Conservation (phyloP, 2,113 vertebrate genomes). For the Elephas maximus region DNA sequence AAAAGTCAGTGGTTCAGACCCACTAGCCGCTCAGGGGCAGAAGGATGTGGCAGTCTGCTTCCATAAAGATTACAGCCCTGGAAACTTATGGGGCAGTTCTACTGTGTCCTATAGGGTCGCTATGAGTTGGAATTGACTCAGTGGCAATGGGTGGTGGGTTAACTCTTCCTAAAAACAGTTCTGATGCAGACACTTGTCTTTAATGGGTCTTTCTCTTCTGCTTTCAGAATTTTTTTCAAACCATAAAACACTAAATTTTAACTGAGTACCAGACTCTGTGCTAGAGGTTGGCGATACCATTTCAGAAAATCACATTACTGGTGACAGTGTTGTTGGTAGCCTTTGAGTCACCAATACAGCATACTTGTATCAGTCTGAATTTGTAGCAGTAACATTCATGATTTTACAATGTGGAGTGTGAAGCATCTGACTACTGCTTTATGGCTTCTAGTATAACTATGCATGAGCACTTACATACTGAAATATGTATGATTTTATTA, state of each 20-base stretch:
- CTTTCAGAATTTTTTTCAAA: background rate
- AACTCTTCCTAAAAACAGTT: slow-evolving; percentile 44
- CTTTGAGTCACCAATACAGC: slow-evolving; percentile 17
- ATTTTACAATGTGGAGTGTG: slow-evolving; percentile 21
- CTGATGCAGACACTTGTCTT: background rate
- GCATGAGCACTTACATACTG: background rate
- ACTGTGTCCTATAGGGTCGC: no score
- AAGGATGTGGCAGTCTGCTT: no score
- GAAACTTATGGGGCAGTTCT: no score
- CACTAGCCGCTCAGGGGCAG: no score
- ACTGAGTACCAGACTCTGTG: background rate
- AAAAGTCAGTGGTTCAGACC: no score
- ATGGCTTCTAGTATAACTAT: background rate
- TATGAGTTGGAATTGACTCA: no score
- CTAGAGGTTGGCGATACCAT: background rate
- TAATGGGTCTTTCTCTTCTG: background rate
- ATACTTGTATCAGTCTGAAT: background rate
- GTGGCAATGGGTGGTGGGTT: no score
- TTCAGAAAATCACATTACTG: background rate
- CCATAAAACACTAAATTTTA: slow-evolving; percentile 28
- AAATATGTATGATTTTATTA: slow-evolving; percentile 44
- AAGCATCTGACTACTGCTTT: slow-evolving; percentile 16
- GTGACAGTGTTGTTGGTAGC: background rate
- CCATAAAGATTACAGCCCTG: no score
- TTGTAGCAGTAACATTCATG: slow-evolving; percentile 5